Evolutionary conservation across 1,140 invertebrate species (phyloP).

Genomic region (Meloidogyne hapla): DNA sequence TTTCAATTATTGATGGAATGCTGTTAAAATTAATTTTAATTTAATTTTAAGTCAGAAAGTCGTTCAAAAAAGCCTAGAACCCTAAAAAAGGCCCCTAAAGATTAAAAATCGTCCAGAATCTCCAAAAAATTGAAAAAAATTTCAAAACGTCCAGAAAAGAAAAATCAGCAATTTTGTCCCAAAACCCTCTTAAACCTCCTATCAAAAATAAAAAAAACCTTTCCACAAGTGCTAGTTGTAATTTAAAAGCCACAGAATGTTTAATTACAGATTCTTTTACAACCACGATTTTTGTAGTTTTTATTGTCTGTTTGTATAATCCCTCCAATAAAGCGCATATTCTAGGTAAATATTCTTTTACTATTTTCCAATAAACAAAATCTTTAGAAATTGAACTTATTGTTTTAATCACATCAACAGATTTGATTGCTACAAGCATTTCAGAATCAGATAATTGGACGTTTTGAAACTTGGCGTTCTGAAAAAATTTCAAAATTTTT

Average conservation of each 20-base stretch:
- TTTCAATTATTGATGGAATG: background rate
- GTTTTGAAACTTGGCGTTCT: background rate
- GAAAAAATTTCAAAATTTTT: background rate
- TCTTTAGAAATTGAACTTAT: slow-evolving; percentile 35
- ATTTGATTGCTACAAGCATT: background rate
- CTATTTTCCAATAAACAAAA: slow-evolving; percentile 43
- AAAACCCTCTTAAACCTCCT: background rate
- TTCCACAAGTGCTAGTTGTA: slow-evolving; percentile 28
- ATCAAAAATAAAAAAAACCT: slow-evolving; percentile 23
- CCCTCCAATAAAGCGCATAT: slow-evolving; percentile 3
- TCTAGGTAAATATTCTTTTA: slow-evolving; percentile 38
- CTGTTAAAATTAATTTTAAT: background rate
- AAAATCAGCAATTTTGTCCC: background rate
- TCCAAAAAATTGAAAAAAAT: background rate
- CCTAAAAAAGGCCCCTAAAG: too few species aligned
- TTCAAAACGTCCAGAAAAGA: background rate
- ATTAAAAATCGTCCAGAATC: too few species aligned
- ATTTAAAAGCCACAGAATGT: slow-evolving; percentile 33
- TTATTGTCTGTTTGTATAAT: slow-evolving; percentile 10
- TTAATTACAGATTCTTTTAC: background rate
- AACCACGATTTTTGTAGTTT: slow-evolving; percentile 11
- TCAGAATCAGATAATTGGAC: slow-evolving; percentile 1
- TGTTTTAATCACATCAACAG: slow-evolving; percentile 33
- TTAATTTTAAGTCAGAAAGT: too few species aligned
- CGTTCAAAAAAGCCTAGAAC: too few species aligned